A percentile compares a stretch with the other conserved stretches of the same genome.
Conservation (phyloP, 1,140 invertebrate species). For the Argopecten irradians region DNA sequence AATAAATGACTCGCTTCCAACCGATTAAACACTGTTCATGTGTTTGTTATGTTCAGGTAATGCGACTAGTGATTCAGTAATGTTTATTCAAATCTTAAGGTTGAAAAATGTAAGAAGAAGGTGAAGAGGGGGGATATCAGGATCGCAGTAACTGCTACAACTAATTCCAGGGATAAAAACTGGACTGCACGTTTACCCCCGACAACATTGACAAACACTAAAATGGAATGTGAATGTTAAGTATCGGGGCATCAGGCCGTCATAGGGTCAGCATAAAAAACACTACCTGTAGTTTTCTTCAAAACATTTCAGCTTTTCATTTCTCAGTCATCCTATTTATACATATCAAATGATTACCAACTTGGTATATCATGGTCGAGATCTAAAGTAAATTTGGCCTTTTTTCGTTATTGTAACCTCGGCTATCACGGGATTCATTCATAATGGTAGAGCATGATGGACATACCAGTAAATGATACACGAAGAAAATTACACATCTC, state of each 20-base stretch:
- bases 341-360: slow-evolving; percentile 23
- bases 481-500: background rate
- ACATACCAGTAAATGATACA: background rate
- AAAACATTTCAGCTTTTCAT: background rate
- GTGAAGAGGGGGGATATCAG: too few species aligned
- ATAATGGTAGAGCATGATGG: background rate
- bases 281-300: background rate
- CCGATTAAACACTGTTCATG: too few species aligned
- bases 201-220: too few species aligned
- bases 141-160: too few species aligned
- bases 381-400: background rate
- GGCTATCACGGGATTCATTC: background rate
- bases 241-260: background rate
- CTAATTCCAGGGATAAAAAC: too few species aligned
- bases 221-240: background rate
- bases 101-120: too few species aligned
- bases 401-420: slow-evolving; percentile 19
- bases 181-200: too few species aligned
- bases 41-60: too few species aligned
- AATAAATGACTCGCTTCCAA: too few species aligned
- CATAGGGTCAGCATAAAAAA: background rate
- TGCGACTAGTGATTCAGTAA: too few species aligned
- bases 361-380: background rate
- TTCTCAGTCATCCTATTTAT: background rate
- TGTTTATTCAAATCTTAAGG: too few species aligned